These are phyloP conservation scores for Sarcophaga bullata DNA, from an alignment of 1,140 invertebrate species.

Conservation along the genomic window DNA sequence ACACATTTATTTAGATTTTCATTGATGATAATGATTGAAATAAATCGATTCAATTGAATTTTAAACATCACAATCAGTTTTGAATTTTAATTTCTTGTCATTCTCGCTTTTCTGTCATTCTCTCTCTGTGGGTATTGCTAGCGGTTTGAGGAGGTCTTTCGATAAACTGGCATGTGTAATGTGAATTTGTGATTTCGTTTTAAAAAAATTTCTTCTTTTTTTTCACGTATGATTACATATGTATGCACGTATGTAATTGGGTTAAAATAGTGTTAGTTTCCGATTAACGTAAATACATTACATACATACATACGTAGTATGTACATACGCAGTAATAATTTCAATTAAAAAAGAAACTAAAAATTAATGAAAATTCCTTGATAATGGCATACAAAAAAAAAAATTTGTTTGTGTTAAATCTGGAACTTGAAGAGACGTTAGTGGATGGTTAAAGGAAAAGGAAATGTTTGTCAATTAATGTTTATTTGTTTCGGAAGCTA, in stretches of 20 bases:
- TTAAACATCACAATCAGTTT: conserved; percentile 38
- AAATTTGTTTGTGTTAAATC: too few relatives aligned
- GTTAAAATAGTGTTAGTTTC: conserved; percentile 31
- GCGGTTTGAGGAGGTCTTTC: background rate
- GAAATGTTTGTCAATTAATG: too few relatives aligned
- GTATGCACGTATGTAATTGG: too few relatives aligned
- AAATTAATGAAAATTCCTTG: too few relatives aligned
- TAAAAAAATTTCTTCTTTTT: background rate
- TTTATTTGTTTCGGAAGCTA: too few relatives aligned
- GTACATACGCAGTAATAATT: too few relatives aligned
- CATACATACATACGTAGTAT: too few relatives aligned
- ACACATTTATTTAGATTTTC: conserved; percentile 42
- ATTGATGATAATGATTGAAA: conserved; percentile 43
- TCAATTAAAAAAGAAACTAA: too few relatives aligned
- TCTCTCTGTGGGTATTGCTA: background rate
- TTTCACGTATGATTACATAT: background rate
- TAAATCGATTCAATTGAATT: conserved; percentile 43
- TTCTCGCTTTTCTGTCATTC: background rate
- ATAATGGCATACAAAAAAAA: too few relatives aligned
- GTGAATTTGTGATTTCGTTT: background rate
- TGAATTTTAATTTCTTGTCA: conserved; percentile 31
- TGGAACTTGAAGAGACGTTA: too few relatives aligned
- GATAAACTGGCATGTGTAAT: background rate
- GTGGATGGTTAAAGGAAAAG: too few relatives aligned
- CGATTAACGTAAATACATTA: background rate